phyloP scores from a whole-genome alignment of 1,140 invertebrate genomes.

The Cephus cinctus region DNA sequence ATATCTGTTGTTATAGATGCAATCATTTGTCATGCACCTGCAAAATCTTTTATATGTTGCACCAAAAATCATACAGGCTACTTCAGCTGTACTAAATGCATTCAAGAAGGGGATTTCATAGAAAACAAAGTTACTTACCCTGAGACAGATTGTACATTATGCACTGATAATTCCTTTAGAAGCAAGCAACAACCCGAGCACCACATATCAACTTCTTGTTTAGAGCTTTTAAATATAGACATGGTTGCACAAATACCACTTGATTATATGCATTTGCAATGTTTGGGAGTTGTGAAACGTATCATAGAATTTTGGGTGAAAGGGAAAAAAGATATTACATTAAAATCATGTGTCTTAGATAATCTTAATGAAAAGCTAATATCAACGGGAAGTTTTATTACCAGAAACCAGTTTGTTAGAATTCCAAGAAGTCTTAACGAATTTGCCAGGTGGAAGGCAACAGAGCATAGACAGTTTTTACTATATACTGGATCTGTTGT shows the following conservation, averaged over 20 bases:
- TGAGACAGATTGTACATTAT: constrained; percentile 6
- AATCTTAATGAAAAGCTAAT: constrained; percentile 5
- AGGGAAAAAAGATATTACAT: constrained; percentile 17
- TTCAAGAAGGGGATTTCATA: constrained; percentile 22
- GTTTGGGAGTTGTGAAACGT: constrained; percentile 33
- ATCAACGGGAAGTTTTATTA: constrained; percentile 9
- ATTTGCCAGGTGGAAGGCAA: constrained; percentile 44
- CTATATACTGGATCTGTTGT: constrained; percentile 43
- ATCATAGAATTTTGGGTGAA: constrained; percentile 33
- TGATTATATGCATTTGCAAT: constrained; percentile 38
- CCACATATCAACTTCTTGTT: constrained; percentile 17
- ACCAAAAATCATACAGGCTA: constrained; percentile 41
- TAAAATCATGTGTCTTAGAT: neutral
- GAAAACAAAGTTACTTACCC: constrained; percentile 20
- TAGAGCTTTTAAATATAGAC: constrained; percentile 14
- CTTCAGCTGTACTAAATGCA: constrained; percentile 40
- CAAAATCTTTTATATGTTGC: constrained; percentile 35
- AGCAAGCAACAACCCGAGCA: constrained; percentile 19
- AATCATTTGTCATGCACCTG: constrained; percentile 31
- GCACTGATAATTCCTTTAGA: constrained; percentile 30
- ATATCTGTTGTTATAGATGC: neutral
- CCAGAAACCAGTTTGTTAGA: constrained; percentile 42
- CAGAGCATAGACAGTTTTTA: constrained; percentile 46
- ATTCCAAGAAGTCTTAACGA: constrained; percentile 36
- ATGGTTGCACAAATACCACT: constrained; percentile 30